phyloP scores from a whole-genome alignment of 2,797 vertebrate genomes.

The Hippopotamyrus pictus region DNA sequence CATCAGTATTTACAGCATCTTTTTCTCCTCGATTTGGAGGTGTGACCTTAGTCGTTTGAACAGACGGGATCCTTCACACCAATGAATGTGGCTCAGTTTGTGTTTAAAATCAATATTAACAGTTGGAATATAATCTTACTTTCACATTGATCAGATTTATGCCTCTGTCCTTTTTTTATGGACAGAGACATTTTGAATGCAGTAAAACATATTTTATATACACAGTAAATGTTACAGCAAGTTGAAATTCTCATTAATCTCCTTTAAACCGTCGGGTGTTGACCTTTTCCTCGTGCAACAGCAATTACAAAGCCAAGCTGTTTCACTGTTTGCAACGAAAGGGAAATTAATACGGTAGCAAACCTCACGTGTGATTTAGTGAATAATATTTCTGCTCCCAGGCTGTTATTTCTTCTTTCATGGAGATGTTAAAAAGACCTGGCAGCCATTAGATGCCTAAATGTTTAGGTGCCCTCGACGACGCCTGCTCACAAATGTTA shows the following conservation, averaged over 20 bases:
- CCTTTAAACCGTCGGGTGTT: slow-evolving; percentile 15
- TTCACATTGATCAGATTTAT: slow-evolving; percentile 13
- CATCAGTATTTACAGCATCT: background rate
- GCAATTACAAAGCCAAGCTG: slow-evolving; percentile 20
- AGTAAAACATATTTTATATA: slow-evolving; percentile 18
- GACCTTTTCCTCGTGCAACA: slow-evolving; percentile 28
- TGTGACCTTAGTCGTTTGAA: background rate
- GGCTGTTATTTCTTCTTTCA: background rate
- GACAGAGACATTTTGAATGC: slow-evolving; percentile 14
- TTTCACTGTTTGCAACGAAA: slow-evolving; percentile 11
- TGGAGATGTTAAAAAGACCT: background rate
- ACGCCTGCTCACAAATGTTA: background rate
- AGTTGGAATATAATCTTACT: background rate
- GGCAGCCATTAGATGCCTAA: background rate
- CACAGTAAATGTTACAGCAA: slow-evolving; percentile 12
- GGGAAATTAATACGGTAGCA: slow-evolving; percentile 11
- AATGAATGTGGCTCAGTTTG: background rate
- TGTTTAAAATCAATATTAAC: slow-evolving; percentile 14
- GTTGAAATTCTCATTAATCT: slow-evolving; percentile 26
- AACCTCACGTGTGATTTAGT: slow-evolving; percentile 17
- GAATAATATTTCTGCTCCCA: slow-evolving; percentile 11
- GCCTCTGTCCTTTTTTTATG: background rate
- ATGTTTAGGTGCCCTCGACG: background rate
- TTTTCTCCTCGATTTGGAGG: background rate
- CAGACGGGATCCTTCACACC: background rate